phyloP scores from a whole-genome alignment of 2,797 vertebrate species.

The Scarus forsteni region DNA sequence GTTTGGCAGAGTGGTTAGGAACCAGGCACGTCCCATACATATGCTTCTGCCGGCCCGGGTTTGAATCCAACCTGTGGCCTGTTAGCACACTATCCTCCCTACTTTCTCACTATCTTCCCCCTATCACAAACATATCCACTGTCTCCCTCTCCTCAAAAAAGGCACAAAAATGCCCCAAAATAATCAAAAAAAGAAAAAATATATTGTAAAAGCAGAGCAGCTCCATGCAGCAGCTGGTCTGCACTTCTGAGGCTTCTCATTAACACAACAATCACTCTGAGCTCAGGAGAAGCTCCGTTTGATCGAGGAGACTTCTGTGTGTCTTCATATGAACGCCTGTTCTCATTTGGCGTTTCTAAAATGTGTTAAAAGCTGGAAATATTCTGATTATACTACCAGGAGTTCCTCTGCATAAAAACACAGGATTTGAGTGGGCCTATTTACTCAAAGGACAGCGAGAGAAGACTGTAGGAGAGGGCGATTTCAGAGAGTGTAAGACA shows the following conservation, averaged over 20 bases:
- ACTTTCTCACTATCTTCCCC: no score
- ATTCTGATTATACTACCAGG: constrained; percentile 16
- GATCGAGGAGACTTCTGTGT: not conserved
- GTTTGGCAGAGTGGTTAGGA: no score
- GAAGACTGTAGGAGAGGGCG: not conserved
- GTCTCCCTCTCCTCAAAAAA: no score
- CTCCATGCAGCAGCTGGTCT: constrained; percentile 13
- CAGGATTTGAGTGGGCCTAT: not conserved
- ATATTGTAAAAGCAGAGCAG: not conserved
- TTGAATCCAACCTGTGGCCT: no score
- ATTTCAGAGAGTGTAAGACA: constrained; percentile 9
- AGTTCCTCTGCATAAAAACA: constrained; percentile 1
- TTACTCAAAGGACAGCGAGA: constrained; percentile 2
- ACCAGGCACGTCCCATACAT: no score
- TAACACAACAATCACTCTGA: constrained; percentile 10
- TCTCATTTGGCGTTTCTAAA: not conserved
- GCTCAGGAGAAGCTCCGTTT: constrained; percentile 1
- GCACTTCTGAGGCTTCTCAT: constrained; percentile 4
- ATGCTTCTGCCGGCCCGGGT: no score
- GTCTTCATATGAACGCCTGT: constrained; percentile 7
- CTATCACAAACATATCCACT: no score
- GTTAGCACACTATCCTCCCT: no score
- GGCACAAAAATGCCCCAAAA: no score
- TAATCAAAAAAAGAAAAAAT: not conserved
- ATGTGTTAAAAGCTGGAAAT: not conserved